Base-by-base conservation (phyloP, 2,888 invertebrate genomes). In the Mythimna lalbum region DNA sequence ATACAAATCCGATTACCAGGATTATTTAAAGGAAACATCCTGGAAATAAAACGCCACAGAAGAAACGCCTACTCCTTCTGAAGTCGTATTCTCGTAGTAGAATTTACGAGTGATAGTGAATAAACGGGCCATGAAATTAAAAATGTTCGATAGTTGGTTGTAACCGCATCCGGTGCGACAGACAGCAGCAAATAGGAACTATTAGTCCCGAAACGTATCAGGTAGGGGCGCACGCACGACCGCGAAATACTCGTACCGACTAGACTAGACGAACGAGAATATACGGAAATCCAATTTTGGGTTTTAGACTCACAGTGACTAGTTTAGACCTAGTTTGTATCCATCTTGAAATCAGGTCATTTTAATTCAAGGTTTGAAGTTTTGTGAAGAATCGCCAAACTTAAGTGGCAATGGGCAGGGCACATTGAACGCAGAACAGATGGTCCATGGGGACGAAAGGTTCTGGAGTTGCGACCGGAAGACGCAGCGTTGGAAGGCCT, bases 71-170 rank as follows among this genome's bases (percentile, higher is more conserved):
- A 57, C 49, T 19, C 31, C 36, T 50, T 64, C 21, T 39, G 62
- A 5, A n/a, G 0, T n/a, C 33, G 56, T 36, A 36, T 33, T n/a
- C 17, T 53, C 27, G 63, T 31, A 74, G n/a, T 21, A 61, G 47
- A 80, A 84, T 85, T 85, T 57, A 21, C 6, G 12, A 84, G 85
- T 85, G 85, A 81, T 83, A 87, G 78, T 76, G 85, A 91, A 86
- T 90, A 90, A 93, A 89, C 92, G 90, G 87, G 85, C 90, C 93
- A 91, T 94, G 93, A 94, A 93, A 94, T 94, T 94, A 94, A 93
- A 92, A 93, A 93, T 91, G 90, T 89, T 90, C 89, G 88, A 90
- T 86, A 80, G 86, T 83, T 78, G 81, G 86, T 82, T 84, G 85
- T 86, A 84, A 87, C 81, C 84, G 86, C 85, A 87, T 74, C 81